phyloP scores from a whole-genome alignment of 2,797 vertebrate species.

The Schizopygopsis malacanthus region DNA sequence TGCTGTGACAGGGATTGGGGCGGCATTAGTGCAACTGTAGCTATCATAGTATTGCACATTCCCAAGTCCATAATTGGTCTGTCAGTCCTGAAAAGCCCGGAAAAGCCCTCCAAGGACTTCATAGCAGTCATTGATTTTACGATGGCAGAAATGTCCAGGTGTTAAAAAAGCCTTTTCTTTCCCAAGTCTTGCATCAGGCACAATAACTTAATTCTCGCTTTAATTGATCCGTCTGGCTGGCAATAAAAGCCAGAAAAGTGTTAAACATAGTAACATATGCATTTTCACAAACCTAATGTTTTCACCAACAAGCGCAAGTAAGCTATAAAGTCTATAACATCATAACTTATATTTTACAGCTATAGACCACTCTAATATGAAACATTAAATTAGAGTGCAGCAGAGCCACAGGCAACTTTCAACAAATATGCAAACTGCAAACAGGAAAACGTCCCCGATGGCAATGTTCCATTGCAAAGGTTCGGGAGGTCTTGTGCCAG shows the following conservation, averaged over 20 bases:
- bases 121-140: slow-evolving; percentile 43
- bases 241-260: not conserved
- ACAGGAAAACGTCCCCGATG: slow-evolving; percentile 36
- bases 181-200: slow-evolving; percentile 8
- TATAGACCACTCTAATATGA: slow-evolving; percentile 4
- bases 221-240: slow-evolving; percentile 1
- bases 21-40: slow-evolving; percentile 23
- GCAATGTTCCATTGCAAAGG: slow-evolving; percentile 20
- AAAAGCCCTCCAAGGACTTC: slow-evolving; percentile 34
- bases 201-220: slow-evolving; percentile 8
- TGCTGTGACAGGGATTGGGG: slow-evolving; percentile 20
- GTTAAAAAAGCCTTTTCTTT: slow-evolving; percentile 33
- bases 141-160: slow-evolving; percentile 39
- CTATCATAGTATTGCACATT: slow-evolving; percentile 34
- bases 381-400: slow-evolving; percentile 27
- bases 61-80: slow-evolving; percentile 37
- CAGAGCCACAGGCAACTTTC: slow-evolving; percentile 27
- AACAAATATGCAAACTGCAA: slow-evolving; percentile 37
- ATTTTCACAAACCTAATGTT: slow-evolving; percentile 2
- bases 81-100: slow-evolving; percentile 19
- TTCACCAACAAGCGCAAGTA: not conserved
- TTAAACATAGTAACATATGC: not conserved
- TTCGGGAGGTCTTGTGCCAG: slow-evolving; percentile 36
- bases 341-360: slow-evolving; percentile 1
- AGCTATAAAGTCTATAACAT: not conserved